Base-by-base conservation (phyloP, 2,888 invertebrate species). In the Nephrotoma guestfalica region DNA sequence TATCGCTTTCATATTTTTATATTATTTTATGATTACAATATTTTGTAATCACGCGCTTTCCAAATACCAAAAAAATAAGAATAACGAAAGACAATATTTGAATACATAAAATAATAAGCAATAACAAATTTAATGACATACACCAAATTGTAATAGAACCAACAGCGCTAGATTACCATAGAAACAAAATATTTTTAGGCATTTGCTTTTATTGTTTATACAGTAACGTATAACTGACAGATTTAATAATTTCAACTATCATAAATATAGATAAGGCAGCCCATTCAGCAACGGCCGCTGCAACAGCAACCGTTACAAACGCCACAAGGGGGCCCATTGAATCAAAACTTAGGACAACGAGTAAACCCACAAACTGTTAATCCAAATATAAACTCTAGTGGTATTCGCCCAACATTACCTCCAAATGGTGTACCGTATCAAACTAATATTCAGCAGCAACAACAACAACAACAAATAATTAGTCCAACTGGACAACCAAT, bases 321-420 rank as follows among this genome's bases (percentile, higher is more conserved):
- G 6, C 6, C 57, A 9, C 90, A 90, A 47, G 90, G 90, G 41
- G 90, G 89, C 87, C 89, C 89, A 2, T 87, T 83, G 86, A 89
- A 89, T 88, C 91, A 89, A 71, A 90, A 89, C 42, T 89, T 90
- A 86, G 85, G 85, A n/a, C 87, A 87, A 41, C 90, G 90, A 0
- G 88, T 88, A 88, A 89, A 89, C 89, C 89, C 89, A 85, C 88
- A 89, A 87, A 89, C 88, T 88, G 88, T 88, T 87, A 88, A 89
- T 87, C 87, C 90, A 88, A 90, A 90, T 88, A 90, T 89, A 83
- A 89, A 90, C 87, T 89, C 90, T 43, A 88, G 89, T 86, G 90
- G 87, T 41, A 88, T 88, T 15, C 89, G 90, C 41, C 89, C 90
- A 88, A 90, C 89, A 11, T 89, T 90, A 88, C 87, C 90, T 89